Conservation (phyloP, 2,797 vertebrate genomes). For the Oryzias dopingdopingensis region DNA sequence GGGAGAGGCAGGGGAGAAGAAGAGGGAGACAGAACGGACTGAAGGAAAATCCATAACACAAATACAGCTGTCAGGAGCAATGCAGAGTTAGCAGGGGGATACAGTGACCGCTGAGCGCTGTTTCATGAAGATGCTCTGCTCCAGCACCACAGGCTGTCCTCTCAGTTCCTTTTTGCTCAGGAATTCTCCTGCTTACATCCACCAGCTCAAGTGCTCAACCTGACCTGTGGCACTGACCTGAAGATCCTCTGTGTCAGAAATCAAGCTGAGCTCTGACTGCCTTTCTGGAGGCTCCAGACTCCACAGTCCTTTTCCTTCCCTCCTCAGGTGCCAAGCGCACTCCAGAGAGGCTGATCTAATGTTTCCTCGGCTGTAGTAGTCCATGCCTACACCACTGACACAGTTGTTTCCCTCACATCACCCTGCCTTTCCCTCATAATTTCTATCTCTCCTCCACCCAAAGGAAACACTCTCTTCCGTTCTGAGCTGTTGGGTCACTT, state of each 20-base stretch:
- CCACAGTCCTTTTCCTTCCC: conserved; percentile 30
- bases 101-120: conserved; percentile 47
- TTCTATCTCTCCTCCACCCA: conserved; percentile 55
- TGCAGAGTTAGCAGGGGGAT: conserved; percentile 75
- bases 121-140: conserved; percentile 49
- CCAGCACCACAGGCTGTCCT: conserved; percentile 41
- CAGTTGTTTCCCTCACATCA: conserved; percentile 50
- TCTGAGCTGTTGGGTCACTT: conserved; percentile 64
- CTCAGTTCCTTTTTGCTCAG: neutral
- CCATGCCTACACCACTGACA: conserved; percentile 59
- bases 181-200: conserved; percentile 17
- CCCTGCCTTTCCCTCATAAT: conserved; percentile 45
- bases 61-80: conserved; percentile 82
- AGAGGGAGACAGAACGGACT: conserved; percentile 66
- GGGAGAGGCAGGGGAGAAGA: conserved; percentile 44
- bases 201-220: conserved; percentile 34
- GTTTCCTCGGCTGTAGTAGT: conserved; percentile 73
- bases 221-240: conserved; percentile 37
- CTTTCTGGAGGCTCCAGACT: conserved; percentile 36
- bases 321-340: conserved; percentile 65
- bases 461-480: conserved; percentile 76
- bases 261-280: conserved; percentile 32
- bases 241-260: conserved; percentile 30
- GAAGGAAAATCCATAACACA: conserved; percentile 86
- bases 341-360: conserved; percentile 77